Evolutionary conservation across 2,888 invertebrate species (phyloP).

Genomic region (Eupsilia transversa): DNA sequence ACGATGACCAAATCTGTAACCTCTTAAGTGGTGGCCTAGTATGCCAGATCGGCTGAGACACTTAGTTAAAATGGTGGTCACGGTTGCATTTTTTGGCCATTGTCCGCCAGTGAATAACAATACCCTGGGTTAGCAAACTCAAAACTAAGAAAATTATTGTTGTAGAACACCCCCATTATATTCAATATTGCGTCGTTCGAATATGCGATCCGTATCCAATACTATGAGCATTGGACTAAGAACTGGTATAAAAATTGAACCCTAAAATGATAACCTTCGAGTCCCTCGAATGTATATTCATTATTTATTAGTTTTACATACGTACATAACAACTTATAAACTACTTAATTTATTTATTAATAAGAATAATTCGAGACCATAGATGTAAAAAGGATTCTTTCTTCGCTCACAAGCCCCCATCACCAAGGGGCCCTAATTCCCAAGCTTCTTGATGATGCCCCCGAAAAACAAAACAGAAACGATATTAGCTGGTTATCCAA

Average conservation of each 20-base stretch:
- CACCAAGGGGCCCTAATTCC: too few relatives aligned
- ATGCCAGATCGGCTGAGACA: background rate
- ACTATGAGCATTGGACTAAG: too few relatives aligned
- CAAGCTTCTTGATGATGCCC: background rate
- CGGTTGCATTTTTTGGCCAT: conserved; percentile 11
- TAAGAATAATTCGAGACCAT: too few relatives aligned
- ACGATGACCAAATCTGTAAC: background rate
- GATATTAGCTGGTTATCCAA: background rate
- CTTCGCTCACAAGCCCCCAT: too few relatives aligned
- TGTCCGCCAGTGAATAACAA: background rate
- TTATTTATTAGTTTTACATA: too few relatives aligned
- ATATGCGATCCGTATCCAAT: background rate
- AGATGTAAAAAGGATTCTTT: too few relatives aligned
- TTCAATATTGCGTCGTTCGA: background rate
- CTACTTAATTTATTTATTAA: too few relatives aligned
- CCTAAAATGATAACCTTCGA: too few relatives aligned
- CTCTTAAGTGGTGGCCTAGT: background rate
- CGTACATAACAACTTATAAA: too few relatives aligned
- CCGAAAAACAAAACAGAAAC: background rate
- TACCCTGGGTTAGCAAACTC: background rate
- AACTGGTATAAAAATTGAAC: too few relatives aligned
- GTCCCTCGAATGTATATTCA: too few relatives aligned
- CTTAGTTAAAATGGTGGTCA: background rate
- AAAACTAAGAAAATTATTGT: background rate
- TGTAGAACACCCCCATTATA: background rate